These are phyloP conservation scores for Pseudachorutes palmiensis DNA, from an alignment of 1,140 invertebrate species.

Conservation along the genomic window DNA sequence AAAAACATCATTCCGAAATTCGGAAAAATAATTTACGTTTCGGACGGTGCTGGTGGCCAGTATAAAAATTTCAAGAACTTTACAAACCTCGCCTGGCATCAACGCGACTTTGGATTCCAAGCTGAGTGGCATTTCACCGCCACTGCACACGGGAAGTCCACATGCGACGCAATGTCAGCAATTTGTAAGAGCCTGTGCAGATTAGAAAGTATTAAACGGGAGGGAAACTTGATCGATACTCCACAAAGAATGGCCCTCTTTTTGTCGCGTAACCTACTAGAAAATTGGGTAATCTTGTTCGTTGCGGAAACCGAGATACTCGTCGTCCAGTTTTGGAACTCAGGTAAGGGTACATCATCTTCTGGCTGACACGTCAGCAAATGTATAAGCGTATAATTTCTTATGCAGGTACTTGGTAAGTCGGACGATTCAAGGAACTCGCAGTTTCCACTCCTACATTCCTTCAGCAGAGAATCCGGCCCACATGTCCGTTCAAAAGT, in stretches of 20 bases:
- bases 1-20: not conserved
- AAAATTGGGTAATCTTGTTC: not conserved
- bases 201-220: not conserved
- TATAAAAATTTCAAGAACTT: slow-evolving; percentile 11
- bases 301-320: not conserved
- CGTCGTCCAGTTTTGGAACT: not conserved
- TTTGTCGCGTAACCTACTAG: not conserved
- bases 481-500: not conserved
- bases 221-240: not conserved
- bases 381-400: not conserved
- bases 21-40: slow-evolving; percentile 1
- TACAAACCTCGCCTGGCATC: slow-evolving; percentile 1
- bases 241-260: not conserved
- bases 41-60: slow-evolving; percentile 3
- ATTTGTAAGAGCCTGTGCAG: slow-evolving; percentile 34
- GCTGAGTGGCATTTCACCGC: slow-evolving; percentile 5
- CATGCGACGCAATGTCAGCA: not conserved
- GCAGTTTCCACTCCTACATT: not conserved
- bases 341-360: not conserved
- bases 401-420: not conserved
- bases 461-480: not conserved
- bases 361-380: not conserved
- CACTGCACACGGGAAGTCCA: slow-evolving; percentile 3
- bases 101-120: not conserved
- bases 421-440: not conserved